Base-by-base conservation (phyloP, 2,888 invertebrate genomes). In the Leucophenga maculata region DNA sequence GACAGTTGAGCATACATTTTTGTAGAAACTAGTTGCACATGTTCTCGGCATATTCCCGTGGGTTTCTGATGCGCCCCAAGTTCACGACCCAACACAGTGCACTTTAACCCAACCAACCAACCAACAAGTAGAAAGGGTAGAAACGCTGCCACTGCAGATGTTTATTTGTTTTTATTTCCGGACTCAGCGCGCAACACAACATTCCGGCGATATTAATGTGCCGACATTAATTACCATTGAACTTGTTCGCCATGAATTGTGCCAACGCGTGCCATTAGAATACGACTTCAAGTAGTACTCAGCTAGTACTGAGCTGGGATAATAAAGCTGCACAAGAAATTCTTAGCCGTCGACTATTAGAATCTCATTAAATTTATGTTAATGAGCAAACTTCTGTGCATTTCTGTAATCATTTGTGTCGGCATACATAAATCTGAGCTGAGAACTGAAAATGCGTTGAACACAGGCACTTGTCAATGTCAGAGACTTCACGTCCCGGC, bases 351-450 rank as follows among this genome's bases (percentile, higher is more conserved):
- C 11, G 50, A 22, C 67, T 55, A 86, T 86, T 86, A 86, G 86
- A 86, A 86, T 80, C 78, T 80, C 86, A 85, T 86, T 86, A 86
- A 84, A 84, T 77, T 80, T 78, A 80, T 85, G 84, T 78, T 85
- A 86, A 86, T 84, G 83, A 82, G 80, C 75, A 71, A 66, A 67
- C 67, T 46, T 44, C 26, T 39, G 39, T 6, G 11, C 46, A 55
- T 14, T 18, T 9, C 18, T 16, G 57, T 57, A 9, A 1, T 20
- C 13, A 26, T 26, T 59, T 59, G 59, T 16, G 32, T 32, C 9
- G n/a, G 16, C 31, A 31, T 59, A 16, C 32, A 32, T 32, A 32
- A 59, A 59, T 57, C 59, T 59, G n/a, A 65, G 66, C 59, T 59
- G n/a, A 65, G 66, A 50, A 20, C 59, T 1, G 8, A 48, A 16